These are phyloP conservation scores for Stegastes partitus DNA, from an alignment of 2,113 vertebrate genomes.

Conservation along the genomic window DNA sequence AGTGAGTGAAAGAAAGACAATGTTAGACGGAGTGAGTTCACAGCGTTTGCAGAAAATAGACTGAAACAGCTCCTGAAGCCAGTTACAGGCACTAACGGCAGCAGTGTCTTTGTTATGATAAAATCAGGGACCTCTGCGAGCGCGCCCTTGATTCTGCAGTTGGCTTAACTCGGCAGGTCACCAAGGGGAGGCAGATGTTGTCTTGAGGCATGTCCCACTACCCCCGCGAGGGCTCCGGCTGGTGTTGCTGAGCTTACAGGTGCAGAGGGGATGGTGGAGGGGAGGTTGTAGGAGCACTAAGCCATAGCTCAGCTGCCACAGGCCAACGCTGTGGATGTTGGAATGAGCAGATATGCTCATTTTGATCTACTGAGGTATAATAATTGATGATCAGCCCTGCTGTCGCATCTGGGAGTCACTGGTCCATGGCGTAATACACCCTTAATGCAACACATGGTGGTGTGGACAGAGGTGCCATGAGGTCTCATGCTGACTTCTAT, in stretches of 20 bases:
- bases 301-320: constrained; percentile 62
- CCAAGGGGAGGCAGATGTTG: constrained; percentile 85
- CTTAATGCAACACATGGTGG: constrained; percentile 79
- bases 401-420: constrained; percentile 84
- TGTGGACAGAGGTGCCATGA: constrained; percentile 67
- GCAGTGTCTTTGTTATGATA: constrained; percentile 76
- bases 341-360: constrained; percentile 80
- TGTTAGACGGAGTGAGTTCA: constrained; percentile 41
- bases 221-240: constrained; percentile 63
- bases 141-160: constrained; percentile 81
- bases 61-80: constrained; percentile 73
- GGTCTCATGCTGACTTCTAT: constrained; percentile 63
- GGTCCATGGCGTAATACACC: constrained; percentile 74
- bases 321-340: constrained; percentile 61
- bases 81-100: constrained; percentile 56
- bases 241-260: constrained; percentile 81
- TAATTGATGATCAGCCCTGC: constrained; percentile 88
- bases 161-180: constrained; percentile 81
- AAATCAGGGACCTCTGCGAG: constrained; percentile 66
- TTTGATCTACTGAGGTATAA: constrained; percentile 87
- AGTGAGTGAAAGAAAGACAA: constrained; percentile 29
- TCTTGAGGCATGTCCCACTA: constrained; percentile 81
- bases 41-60: constrained; percentile 68
- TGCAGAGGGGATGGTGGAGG: constrained; percentile 68
- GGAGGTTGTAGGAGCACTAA: constrained; percentile 53